A percentile compares a stretch with the other conserved stretches of the same genome.
Evolutionary conservation across 2,113 vertebrate genomes (phyloP).

Genomic region (Tragelaphus strepsiceros): DNA sequence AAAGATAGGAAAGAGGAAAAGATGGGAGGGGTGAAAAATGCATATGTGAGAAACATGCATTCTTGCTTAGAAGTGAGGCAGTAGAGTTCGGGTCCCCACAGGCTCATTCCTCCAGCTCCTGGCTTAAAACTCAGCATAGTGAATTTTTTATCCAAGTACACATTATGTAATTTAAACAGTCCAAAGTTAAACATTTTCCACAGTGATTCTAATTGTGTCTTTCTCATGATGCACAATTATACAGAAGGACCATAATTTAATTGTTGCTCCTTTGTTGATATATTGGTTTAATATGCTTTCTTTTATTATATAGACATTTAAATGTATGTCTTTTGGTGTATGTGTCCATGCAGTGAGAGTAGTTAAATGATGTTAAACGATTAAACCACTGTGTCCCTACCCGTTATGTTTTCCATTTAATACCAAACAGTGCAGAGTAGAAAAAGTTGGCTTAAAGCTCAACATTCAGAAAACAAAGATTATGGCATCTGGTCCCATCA

Average conservation of each 20-base stretch:
- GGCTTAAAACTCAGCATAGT: neutral
- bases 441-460: neutral
- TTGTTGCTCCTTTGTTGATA: neutral
- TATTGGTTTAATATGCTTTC: neutral
- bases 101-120: neutral
- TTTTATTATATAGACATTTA: neutral
- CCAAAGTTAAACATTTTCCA: neutral
- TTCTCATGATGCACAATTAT: neutral
- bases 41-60: neutral
- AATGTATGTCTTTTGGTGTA: neutral
- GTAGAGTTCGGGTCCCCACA: neutral
- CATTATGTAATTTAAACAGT: neutral
- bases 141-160: neutral
- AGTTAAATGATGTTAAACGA: neutral
- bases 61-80: neutral
- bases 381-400: neutral
- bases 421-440: neutral
- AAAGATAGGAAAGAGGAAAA: neutral
- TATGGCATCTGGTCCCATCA: rapidly evolving
- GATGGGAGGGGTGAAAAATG: neutral
- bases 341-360: neutral
- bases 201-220: neutral
- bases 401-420: neutral
- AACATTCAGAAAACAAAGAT: neutral
- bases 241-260: neutral